A percentile compares a stretch with the other conserved stretches of the same genome.
phyloP scores from a whole-genome alignment of 2,113 vertebrate genomes.

The Danionella cerebrum region DNA sequence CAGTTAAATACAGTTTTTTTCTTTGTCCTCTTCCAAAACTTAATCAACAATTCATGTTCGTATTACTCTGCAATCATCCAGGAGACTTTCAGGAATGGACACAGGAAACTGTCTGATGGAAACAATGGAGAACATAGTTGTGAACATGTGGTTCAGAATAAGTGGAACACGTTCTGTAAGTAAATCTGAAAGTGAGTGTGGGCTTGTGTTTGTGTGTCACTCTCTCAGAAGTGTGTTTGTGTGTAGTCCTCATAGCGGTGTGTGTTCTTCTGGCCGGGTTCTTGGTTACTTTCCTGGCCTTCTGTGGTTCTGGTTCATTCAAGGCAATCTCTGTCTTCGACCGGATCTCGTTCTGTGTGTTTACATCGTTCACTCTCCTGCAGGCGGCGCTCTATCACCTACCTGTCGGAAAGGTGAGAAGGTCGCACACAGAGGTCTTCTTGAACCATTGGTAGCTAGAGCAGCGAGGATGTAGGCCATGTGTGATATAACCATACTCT shows the following conservation, averaged over 20 bases:
- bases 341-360: constrained; percentile 23
- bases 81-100: no score
- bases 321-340: constrained; percentile 19
- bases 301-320: constrained; percentile 12
- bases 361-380: constrained; percentile 29
- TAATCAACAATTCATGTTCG: no score
- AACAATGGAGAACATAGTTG: neutral
- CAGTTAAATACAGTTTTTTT: no score
- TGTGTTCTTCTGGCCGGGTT: constrained; percentile 6
- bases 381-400: constrained; percentile 38
- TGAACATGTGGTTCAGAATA: neutral
- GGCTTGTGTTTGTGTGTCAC: constrained; percentile 18
- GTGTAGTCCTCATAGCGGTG: constrained; percentile 21
- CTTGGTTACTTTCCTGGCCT: constrained; percentile 14
- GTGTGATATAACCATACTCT: no score
- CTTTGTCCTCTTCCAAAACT: no score
- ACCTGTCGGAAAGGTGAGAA: constrained; percentile 34
- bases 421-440: neutral
- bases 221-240: constrained; percentile 25
- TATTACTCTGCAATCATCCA: no score
- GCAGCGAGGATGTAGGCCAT: no score
- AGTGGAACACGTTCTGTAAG: constrained; percentile 2
- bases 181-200: neutral
- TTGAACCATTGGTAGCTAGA: no score
- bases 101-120: neutral